These are phyloP conservation scores for Acanthurus leucopareius DNA, from an alignment of 2,797 vertebrate genomes.

Conservation along the genomic window DNA sequence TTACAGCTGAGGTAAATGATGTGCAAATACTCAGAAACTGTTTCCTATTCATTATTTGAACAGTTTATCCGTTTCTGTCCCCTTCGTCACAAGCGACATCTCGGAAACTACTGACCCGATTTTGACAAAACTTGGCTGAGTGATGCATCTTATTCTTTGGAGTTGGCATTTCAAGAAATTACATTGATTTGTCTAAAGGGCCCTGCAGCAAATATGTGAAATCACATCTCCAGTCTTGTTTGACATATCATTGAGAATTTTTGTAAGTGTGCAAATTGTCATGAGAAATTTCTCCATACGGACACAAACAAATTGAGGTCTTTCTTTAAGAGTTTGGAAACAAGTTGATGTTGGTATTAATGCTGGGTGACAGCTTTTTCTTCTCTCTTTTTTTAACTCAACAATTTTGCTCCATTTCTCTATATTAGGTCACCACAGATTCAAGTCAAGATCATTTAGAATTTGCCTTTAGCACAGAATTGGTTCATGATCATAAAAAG, in stretches of 20 bases:
- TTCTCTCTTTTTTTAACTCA: background rate
- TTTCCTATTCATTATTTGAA: slow-evolving; percentile 50
- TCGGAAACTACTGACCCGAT: slow-evolving; percentile 55
- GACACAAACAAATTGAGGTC: slow-evolving; percentile 2
- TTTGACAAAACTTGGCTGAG: slow-evolving; percentile 51
- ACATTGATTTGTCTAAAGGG: slow-evolving; percentile 27
- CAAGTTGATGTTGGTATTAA: slow-evolving; percentile 9
- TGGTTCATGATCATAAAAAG: background rate
- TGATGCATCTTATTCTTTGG: slow-evolving; percentile 37
- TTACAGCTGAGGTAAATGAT: slow-evolving; percentile 20
- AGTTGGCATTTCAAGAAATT: slow-evolving; percentile 43
- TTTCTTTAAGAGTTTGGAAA: slow-evolving; percentile 2
- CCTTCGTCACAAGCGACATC: slow-evolving; percentile 32
- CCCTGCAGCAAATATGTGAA: slow-evolving; percentile 15
- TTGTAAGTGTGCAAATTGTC: slow-evolving; percentile 18
- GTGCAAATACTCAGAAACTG: slow-evolving; percentile 32
- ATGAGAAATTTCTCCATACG: background rate
- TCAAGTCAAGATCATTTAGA: slow-evolving; percentile 8
- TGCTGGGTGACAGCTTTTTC: background rate
- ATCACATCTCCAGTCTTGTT: background rate
- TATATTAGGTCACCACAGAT: background rate
- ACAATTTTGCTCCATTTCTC: background rate
- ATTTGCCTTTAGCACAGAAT: background rate
- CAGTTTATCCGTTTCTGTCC: slow-evolving; percentile 30
- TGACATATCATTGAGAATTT: background rate